A percentile compares a stretch with the other conserved stretches of the same genome.
Conservation (phyloP, 2,888 invertebrate genomes). For the Ashinkailepas kermadecensis region DNA sequence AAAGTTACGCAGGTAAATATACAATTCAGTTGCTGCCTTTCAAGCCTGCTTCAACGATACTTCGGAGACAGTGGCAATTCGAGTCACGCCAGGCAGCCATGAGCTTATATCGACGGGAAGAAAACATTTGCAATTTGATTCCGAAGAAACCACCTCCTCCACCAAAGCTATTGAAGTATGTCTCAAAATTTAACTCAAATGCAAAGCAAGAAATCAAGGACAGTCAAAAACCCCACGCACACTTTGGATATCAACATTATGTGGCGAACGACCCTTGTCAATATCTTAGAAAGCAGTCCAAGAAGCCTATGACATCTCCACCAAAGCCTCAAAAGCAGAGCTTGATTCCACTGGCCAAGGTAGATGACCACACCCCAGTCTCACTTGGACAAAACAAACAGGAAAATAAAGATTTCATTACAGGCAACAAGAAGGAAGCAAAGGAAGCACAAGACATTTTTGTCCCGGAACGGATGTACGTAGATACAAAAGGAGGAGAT, state of each 20-base stretch:
- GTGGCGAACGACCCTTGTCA: background rate
- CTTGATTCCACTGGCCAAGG: background rate
- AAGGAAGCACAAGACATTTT: background rate
- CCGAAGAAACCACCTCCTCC: background rate
- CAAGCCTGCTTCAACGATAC: no score
- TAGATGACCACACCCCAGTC: background rate
- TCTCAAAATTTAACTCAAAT: background rate
- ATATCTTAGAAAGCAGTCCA: background rate
- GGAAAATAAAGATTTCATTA: background rate
- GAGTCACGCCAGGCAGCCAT: no score
- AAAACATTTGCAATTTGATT: constrained; percentile 1
- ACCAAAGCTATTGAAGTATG: background rate
- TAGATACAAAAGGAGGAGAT: background rate
- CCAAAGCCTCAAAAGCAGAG: background rate
- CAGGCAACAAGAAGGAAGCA: background rate
- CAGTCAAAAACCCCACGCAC: background rate
- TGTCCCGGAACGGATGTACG: background rate
- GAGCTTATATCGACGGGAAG: background rate
- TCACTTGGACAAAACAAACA: background rate
- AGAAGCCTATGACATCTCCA: background rate
- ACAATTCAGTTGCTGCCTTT: no score
- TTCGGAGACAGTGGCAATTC: no score
- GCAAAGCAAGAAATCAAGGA: background rate
- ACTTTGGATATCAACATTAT: constrained; percentile 13
- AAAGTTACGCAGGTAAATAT: no score